Evolutionary conservation across 2,113 vertebrate genomes (phyloP), one percentile per base, ranked within the genome.

Genomic region (Erinaceus europaeus): DNA sequence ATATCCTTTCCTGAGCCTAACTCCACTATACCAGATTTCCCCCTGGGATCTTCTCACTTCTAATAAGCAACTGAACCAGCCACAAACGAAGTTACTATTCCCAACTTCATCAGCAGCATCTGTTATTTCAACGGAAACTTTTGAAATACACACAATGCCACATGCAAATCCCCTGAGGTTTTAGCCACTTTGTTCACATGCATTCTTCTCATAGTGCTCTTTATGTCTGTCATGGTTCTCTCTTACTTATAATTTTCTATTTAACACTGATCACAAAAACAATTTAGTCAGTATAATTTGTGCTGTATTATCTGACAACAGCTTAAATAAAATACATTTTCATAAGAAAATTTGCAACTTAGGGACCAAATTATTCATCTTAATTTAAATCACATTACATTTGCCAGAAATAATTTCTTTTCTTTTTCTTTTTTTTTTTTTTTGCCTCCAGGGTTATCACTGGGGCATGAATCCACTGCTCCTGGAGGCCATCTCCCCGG

Each of bases 81-180:
- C 91, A 36, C 81, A 87, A 84, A 91, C 89, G 88, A 95, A 95
- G 90, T 89, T 94, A 87, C 81, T 93, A 92, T 92, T 92, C 91
- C 90, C 92, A 93, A 86, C 59, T 89, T 94, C 86, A 89, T 57
- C 55, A 92, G 88, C 13, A 92, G 69, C 55, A 67, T 34, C 94
- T 95, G 95, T 68, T 79, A 68, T 15, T 90, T 93, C 53, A 76
- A 89, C 91, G 87, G 55, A 76, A 84, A 85, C 86, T 84, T 62
- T 61, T 88, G 92, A 74, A 91, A 91, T 73, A 93, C 44, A 93
- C 59, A 88, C 42, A 50, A 48, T 67, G 84, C 73, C 77, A 90
- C 85, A 75, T 72, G 87, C 95, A 94, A 64, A 78, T 50, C 90
- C 77, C 73, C 12, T 48, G 32, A 93, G 89, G 12, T 78, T 25